Percentiles rank a stretch among this genome's conserved stretches.
phyloP scores from a whole-genome alignment of 2,888 invertebrate genomes.

The Parnassius orleans region DNA sequence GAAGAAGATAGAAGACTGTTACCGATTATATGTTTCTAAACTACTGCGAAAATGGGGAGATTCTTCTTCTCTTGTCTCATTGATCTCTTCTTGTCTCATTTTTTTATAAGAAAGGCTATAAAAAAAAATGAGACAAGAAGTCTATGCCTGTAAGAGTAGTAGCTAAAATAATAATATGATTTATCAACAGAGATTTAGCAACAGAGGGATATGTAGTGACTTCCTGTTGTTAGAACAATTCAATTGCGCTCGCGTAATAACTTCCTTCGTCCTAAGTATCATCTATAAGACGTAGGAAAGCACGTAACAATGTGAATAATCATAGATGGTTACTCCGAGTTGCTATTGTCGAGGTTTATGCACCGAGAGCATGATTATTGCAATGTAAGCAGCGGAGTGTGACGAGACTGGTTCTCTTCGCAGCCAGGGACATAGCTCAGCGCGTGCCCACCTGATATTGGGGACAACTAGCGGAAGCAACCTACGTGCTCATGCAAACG shows the following conservation, averaged over 20 bases:
- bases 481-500: conserved; percentile 48
- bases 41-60: too few species aligned
- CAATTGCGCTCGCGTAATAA: conserved; percentile 20
- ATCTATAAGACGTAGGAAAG: conserved; percentile 27
- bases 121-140: too few species aligned
- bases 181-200: too few species aligned
- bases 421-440: conserved; percentile 49
- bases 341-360: conserved; percentile 35
- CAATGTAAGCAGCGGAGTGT: conserved; percentile 59
- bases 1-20: too few species aligned
- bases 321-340: conserved; percentile 28
- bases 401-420: conserved; percentile 69
- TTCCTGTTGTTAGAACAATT: conserved; percentile 22
- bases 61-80: too few species aligned
- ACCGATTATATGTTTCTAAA: too few species aligned
- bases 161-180: too few species aligned
- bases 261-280: conserved; percentile 20
- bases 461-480: conserved; percentile 62
- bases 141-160: too few species aligned
- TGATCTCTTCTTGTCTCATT: too few species aligned
- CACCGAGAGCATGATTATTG: conserved; percentile 56
- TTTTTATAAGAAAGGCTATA: too few species aligned
- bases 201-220: conserved; percentile 14
- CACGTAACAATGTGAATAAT: conserved; percentile 21
- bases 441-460: conserved; percentile 60